Base-by-base conservation (phyloP, 2,797 vertebrate species). In the Alosa sapidissima region DNA sequence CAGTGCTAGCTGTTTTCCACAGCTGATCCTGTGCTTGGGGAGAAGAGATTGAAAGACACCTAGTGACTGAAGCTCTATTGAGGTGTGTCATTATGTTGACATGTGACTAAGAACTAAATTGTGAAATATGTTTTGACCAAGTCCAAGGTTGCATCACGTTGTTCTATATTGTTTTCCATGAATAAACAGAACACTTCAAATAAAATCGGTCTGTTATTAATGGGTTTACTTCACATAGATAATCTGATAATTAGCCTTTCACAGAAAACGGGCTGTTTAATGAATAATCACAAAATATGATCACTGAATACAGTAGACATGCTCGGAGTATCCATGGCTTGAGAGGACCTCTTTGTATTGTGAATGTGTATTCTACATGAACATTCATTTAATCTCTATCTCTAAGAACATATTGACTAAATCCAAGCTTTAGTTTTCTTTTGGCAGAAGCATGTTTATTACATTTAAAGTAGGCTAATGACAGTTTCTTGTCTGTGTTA, bases 41-140 rank as follows among this genome's bases (percentile, higher is more conserved):
- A 60, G 5, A 21, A 55, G 54, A 19, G 54, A 19, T 19, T 54
- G 10, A 16, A 36, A 41, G 36, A 75, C 33, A 14, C 33, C 33
- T 41, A 16, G n/a, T 47, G 72, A 78, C 72, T 78, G 41, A 19
- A 16, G 19, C 19, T 47, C 72, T 4, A 45, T 21, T 78, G 19
- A 78, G 41, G 72, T 78, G 41, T 78, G 72, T 19, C 41, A 78
- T 14, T 11, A 41, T 13, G 28, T 13, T 1, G 6, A 78, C 72
- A 78, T 78, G 72, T 78, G 16, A 2, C 6, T 45, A 8, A 19
- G 72, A 8, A 5, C 6, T 10, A 47, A 33, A 85, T 49, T 81
- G 55, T 81, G 84, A 81, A 65, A 81, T 49, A 81, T 81, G 84
- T 85, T 85, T 85, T 65, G 45, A 85, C 36, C 72, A 78, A 78